These are phyloP conservation scores for Eucriotettix oculatus DNA, from an alignment of 2,888 invertebrate genomes.

Conservation along the genomic window DNA sequence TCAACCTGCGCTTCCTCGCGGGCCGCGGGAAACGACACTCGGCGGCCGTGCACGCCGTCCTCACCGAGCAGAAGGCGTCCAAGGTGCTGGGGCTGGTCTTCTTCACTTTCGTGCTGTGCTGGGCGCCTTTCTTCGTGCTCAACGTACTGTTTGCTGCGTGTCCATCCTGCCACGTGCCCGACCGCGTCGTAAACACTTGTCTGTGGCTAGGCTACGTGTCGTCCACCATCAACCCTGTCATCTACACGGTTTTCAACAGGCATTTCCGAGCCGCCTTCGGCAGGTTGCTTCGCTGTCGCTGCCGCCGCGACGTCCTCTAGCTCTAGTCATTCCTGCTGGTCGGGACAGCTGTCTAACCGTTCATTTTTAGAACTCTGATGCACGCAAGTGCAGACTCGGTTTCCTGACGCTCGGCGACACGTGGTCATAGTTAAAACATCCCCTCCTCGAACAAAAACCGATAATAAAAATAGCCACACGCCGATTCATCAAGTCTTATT, in stretches of 20 bases:
- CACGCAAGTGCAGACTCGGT: no score
- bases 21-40: slow-evolving; percentile 49
- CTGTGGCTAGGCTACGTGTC: slow-evolving; percentile 87
- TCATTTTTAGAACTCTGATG: no score
- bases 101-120: slow-evolving; percentile 82
- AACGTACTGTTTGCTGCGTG: slow-evolving; percentile 79
- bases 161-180: slow-evolving; percentile 58
- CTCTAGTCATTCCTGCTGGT: no score
- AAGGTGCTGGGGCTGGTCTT: slow-evolving; percentile 84
- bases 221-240: slow-evolving; percentile 84
- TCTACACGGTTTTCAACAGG: slow-evolving; percentile 84
- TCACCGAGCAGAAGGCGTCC: slow-evolving; percentile 89
- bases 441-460: no score
- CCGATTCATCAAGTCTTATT: no score
- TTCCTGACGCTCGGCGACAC: no score
- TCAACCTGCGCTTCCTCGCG: slow-evolving; percentile 28
- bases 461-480: no score
- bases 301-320: slow-evolving; percentile 32
- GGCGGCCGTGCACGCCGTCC: slow-evolving; percentile 61
- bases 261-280: slow-evolving; percentile 77
- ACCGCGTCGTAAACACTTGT: slow-evolving; percentile 61
- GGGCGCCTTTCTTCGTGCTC: slow-evolving; percentile 82
- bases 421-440: no score
- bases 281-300: slow-evolving; percentile 54
- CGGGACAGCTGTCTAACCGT: no score